Evolutionary conservation across 2,888 invertebrate species (phyloP).

Genomic region (Drosophila birchii): DNA sequence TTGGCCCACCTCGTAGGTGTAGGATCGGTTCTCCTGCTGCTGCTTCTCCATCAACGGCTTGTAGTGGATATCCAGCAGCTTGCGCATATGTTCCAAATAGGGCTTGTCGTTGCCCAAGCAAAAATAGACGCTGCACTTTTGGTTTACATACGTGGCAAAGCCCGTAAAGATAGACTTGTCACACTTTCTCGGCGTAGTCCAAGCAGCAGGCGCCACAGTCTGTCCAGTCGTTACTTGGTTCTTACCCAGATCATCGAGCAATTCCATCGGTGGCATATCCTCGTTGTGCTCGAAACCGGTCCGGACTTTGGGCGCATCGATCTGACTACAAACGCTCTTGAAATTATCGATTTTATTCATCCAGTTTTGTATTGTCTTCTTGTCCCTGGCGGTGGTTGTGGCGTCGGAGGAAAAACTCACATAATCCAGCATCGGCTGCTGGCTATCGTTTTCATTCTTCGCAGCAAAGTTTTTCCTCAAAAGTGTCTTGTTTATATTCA

Average conservation of each 20-base stretch:
- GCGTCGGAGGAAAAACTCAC: neutral
- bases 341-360: conserved; percentile 3
- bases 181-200: conserved; percentile 87
- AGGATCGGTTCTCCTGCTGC: conserved; percentile 3
- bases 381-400: neutral
- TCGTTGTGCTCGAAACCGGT: conserved; percentile 9
- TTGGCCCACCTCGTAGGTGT: conserved; percentile 85
- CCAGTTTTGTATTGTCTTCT: neutral
- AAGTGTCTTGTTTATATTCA: conserved; percentile 88
- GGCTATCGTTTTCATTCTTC: neutral
- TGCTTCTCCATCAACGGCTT: conserved; percentile 6
- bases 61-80: conserved; percentile 85
- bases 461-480: conserved; percentile 88
- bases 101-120: conserved; percentile 73
- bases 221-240: conserved; percentile 32
- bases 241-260: conserved; percentile 47
- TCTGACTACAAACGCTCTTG: neutral
- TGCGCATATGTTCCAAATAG: conserved; percentile 86
- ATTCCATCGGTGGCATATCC: conserved; percentile 56
- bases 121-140: conserved; percentile 85
- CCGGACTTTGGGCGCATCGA: neutral
- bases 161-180: conserved; percentile 86
- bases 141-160: conserved; percentile 88
- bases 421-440: neutral
- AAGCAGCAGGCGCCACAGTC: conserved; percentile 83